phyloP scores from a whole-genome alignment of 2,797 vertebrate species.

The Lepilemur ruficaudatus region DNA sequence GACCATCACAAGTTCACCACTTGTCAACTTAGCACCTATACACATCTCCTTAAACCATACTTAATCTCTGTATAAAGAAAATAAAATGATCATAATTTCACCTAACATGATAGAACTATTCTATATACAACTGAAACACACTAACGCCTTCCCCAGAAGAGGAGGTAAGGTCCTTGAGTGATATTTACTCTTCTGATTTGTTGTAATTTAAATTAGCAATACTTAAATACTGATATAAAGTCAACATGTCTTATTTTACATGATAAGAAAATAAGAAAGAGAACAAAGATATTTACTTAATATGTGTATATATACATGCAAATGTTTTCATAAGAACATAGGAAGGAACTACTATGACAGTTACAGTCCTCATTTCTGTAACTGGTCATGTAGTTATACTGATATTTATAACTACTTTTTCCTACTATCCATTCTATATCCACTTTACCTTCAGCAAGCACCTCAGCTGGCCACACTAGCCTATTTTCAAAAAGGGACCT shows the following conservation, averaged over 20 bases:
- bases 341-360: background rate
- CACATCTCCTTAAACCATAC: background rate
- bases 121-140: background rate
- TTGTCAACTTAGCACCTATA: background rate
- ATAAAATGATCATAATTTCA: too few species aligned
- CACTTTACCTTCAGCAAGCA: background rate
- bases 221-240: background rate
- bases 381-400: background rate
- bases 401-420: background rate
- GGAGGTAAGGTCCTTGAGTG: background rate
- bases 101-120: too few species aligned
- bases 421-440: background rate
- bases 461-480: background rate
- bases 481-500: background rate
- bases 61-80: background rate
- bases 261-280: background rate
- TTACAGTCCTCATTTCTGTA: background rate
- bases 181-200: background rate
- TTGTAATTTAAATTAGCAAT: background rate
- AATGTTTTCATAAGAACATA: background rate
- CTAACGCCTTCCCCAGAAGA: background rate
- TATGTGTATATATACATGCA: background rate
- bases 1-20: background rate
- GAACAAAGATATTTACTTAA: background rate
- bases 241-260: background rate